These are phyloP conservation scores for Pao palembangensis DNA, from an alignment of 2,113 vertebrate genomes.

Conservation along the genomic window DNA sequence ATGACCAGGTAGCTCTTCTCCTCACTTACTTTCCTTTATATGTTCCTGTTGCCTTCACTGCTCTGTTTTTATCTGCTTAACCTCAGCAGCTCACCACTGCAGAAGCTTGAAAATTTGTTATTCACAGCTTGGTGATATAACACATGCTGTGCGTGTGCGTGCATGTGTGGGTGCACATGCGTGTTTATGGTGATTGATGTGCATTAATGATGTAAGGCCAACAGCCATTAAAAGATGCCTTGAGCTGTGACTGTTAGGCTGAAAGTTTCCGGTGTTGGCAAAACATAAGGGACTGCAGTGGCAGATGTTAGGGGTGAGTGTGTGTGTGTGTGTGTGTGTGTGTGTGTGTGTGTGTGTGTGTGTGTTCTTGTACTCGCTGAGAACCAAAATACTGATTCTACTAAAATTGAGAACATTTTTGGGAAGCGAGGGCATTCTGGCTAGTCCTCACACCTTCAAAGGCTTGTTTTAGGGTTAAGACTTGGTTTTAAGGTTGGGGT, in stretches of 20 bases:
- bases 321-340: conserved; percentile 25
- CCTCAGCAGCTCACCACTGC: conserved; percentile 34
- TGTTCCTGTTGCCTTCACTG: conserved; percentile 4
- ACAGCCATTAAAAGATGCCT: conserved; percentile 59
- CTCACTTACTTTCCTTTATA: neutral
- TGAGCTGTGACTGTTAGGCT: conserved; percentile 68
- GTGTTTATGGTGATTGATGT: conserved; percentile 65
- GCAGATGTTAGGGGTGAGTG: conserved; percentile 61
- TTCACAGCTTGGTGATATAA: conserved; percentile 56
- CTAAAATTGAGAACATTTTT: no score
- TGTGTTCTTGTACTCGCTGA: neutral
- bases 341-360: conserved; percentile 29
- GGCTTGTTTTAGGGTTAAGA: no score
- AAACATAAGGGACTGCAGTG: conserved; percentile 65
- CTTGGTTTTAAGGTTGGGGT: no score
- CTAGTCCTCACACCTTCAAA: no score
- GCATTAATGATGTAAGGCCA: conserved; percentile 66
- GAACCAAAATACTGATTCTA: no score
- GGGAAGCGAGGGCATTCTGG: no score
- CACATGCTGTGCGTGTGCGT: conserved; percentile 34
- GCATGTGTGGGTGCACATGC: conserved; percentile 24
- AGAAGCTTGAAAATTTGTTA: conserved; percentile 45
- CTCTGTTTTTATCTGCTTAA: conserved; percentile 23
- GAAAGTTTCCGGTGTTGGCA: conserved; percentile 67
- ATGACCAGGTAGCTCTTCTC: conserved; percentile 12